phyloP scores from a whole-genome alignment of 35 echinoderm and acorn worm genomes.

The Amphiura filiformis region DNA sequence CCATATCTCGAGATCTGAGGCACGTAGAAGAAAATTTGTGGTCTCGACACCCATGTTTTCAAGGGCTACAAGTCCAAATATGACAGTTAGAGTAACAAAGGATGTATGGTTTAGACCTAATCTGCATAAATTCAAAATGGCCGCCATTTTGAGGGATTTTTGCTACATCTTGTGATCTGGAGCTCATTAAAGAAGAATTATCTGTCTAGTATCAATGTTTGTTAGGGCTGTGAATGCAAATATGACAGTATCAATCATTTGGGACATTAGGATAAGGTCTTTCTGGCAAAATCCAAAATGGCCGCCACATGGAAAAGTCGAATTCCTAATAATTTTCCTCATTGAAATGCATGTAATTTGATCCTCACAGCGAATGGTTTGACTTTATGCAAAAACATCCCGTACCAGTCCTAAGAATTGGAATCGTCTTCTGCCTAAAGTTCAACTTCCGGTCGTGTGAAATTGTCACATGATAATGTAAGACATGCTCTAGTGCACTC shows the following conservation, averaged over 20 bases:
- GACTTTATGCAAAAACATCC: neutral
- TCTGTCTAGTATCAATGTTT: neutral
- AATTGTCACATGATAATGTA: constrained; percentile 30
- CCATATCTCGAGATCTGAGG: neutral
- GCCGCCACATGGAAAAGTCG: too few relatives aligned
- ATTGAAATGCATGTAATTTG: too few relatives aligned
- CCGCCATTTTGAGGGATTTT: neutral
- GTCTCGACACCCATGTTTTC: neutral
- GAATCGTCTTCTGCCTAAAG: neutral
- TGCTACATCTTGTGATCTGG: too few relatives aligned
- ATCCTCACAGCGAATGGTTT: neutral
- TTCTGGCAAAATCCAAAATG: neutral
- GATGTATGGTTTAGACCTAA: neutral
- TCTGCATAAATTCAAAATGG: constrained; percentile 8
- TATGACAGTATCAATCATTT: neutral
- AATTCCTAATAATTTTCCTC: too few relatives aligned
- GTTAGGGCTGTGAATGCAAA: neutral
- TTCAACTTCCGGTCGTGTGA: neutral
- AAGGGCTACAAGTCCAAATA: neutral
- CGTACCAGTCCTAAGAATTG: neutral
- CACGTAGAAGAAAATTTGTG: neutral
- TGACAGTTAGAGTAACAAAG: neutral
- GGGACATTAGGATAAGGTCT: neutral
- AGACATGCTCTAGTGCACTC: constrained; percentile 45
- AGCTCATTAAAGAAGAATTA: neutral